Base-by-base conservation (phyloP, 2,888 invertebrate species). In the Clitarchus hookeri region DNA sequence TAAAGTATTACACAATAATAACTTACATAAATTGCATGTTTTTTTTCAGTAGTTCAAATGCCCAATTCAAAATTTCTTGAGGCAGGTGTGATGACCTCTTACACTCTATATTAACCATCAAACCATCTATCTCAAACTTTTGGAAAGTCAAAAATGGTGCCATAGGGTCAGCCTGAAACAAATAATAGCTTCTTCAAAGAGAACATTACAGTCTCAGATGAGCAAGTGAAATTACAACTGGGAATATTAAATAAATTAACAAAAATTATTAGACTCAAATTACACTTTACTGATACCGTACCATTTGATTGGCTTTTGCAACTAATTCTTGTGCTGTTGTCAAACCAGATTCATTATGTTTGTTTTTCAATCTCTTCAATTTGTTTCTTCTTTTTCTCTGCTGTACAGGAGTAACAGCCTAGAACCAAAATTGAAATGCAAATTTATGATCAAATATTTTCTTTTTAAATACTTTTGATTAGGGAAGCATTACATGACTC, bases 21-120 rank as follows among this genome's bases (percentile, higher is more conserved):
- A 82, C 82, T 82, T 27, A 97, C 94, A 95, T 92, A 87, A 92
- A 90, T 91, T 95, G 94, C 97, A 97, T 97, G 91, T 97, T 97
- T 88, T 93, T 93, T 90, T 96, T 95, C 87, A 96, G 95, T 44
- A 97, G 92, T 89, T 95, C 93, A 89, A 96, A 95, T 83, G 95
- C 94, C 96, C 96, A 96, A 65, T 95, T 92, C 54, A 94, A 91
- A 12, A 93, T 92, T 87, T 92, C 92, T 85, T 93, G 92, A 85
- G 94, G 93, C 84, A 96, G 91, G 87, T 95, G 92, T 83, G 91
- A 91, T 12, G 94, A 94, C 89, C 91, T 92, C 88, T 93, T 93
- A 86, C 95, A 95, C 88, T 92, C 93, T 89, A 96, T 92, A 82
- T 93, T 92, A 9, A 94, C 93, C 85, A 92, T 92, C 65, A 94